Percentiles rank a stretch among this genome's conserved stretches.
phyloP scores from a whole-genome alignment of 2,888 invertebrate genomes.

The Troides helena region DNA sequence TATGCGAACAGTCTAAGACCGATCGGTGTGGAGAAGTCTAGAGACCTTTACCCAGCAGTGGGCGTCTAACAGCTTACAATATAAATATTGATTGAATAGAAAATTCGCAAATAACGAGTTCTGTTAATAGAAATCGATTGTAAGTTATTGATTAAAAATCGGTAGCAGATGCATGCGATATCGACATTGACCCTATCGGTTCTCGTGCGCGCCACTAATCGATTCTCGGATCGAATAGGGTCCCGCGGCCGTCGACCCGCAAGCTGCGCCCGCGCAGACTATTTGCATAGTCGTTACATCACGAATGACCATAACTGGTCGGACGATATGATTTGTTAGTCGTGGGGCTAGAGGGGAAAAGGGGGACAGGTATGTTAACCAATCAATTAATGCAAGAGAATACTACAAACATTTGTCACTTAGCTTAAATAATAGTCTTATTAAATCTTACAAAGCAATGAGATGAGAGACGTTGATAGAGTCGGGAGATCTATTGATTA shows the following conservation, averaged over 20 bases:
- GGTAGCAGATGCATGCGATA: conserved; percentile 46
- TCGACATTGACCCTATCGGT: conserved; percentile 75
- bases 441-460: no score
- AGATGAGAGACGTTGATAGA: no score
- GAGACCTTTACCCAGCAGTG: no score
- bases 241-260: conserved; percentile 63
- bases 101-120: no score
- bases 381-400: conserved; percentile 37
- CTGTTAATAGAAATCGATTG: neutral
- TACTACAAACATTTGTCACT: no score
- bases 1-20: no score
- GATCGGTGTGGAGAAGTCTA: no score
- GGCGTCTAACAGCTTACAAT: no score
- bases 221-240: conserved; percentile 68
- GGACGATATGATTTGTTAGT: conserved; percentile 53
- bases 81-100: no score
- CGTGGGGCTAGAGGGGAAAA: neutral
- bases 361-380: conserved; percentile 27
- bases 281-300: conserved; percentile 76
- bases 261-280: conserved; percentile 50
- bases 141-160: conserved; percentile 8
- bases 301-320: conserved; percentile 55
- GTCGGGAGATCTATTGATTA: no score
- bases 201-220: conserved; percentile 70
- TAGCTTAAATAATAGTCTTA: no score